Conservation (phyloP, 2,797 vertebrate genomes). For the Esox lucius region DNA sequence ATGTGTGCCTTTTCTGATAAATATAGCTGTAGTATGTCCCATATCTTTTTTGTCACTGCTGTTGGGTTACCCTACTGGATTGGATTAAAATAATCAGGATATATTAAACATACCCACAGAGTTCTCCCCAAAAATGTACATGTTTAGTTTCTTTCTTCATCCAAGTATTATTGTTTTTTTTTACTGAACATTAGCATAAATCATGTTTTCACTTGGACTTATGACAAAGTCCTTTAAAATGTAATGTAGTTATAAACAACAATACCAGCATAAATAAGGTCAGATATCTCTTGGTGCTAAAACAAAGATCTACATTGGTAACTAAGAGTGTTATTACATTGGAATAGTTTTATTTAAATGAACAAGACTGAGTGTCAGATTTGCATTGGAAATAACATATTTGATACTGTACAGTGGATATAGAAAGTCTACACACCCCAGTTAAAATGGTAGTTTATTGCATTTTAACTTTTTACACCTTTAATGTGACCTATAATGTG, state of each 20-base stretch:
- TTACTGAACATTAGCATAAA: no score
- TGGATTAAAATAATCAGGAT: slow-evolving; percentile 11
- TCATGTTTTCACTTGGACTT: no score
- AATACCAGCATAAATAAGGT: neutral
- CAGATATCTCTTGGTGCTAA: slow-evolving; percentile 5
- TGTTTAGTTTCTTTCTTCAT: neutral
- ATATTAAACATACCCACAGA: neutral
- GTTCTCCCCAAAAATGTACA: neutral
- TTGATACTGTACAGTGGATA: no score
- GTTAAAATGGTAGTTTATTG: no score
- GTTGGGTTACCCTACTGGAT: slow-evolving; percentile 16
- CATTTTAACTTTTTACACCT: no score
- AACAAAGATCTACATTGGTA: slow-evolving; percentile 9
- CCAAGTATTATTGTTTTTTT: neutral
- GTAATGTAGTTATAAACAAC: neutral
- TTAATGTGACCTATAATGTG: no score
- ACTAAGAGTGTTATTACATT: neutral
- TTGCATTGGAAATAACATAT: no score
- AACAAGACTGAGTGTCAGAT: neutral
- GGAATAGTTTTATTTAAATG: slow-evolving; percentile 9
- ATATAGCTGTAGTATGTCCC: slow-evolving; percentile 18
- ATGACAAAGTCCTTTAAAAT: no score
- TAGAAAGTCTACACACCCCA: no score
- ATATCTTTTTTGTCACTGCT: slow-evolving; percentile 23
- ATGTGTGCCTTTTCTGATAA: slow-evolving; percentile 15